Conservation (phyloP, 2,888 invertebrate species). For the Acanthococcus lagerstroemiae region DNA sequence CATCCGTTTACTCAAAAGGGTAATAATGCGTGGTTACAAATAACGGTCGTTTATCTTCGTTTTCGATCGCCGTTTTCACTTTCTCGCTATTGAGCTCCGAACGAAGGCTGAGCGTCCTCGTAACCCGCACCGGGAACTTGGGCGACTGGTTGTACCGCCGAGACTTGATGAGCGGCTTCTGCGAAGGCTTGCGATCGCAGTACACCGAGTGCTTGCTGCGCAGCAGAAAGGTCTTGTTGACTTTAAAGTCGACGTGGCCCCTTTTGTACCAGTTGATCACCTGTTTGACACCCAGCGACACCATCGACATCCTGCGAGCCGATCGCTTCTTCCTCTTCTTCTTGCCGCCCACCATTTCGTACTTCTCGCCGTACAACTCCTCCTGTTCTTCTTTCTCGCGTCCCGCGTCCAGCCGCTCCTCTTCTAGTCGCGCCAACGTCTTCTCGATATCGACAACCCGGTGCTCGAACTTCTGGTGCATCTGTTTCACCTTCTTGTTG, state of each 20-base stretch:
- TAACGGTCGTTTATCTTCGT: conserved; percentile 1
- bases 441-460: conserved; percentile 6
- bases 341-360: conserved; percentile 10
- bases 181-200: neutral
- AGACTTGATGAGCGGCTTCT: neutral
- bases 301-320: conserved; percentile 21
- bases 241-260: neutral
- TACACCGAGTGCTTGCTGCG: conserved; percentile 1
- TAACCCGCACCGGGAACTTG: neutral
- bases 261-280: conserved; percentile 7
- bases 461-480: conserved; percentile 1
- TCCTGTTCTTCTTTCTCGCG: conserved; percentile 5
- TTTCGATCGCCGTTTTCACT: conserved; percentile 2
- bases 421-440: conserved; percentile 1
- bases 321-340: conserved; percentile 18
- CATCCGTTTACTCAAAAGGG: too few relatives aligned
- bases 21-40: neutral
- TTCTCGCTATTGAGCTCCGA: conserved; percentile 9
- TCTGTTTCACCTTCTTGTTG: neutral
- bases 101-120: conserved; percentile 1
- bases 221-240: neutral
- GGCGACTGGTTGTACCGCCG: conserved; percentile 1
- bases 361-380: conserved; percentile 5
- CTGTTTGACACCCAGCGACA: conserved; percentile 19
- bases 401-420: neutral